These are phyloP conservation scores for Siniperca knerii DNA, from an alignment of 2,113 vertebrate species.

Conservation along the genomic window DNA sequence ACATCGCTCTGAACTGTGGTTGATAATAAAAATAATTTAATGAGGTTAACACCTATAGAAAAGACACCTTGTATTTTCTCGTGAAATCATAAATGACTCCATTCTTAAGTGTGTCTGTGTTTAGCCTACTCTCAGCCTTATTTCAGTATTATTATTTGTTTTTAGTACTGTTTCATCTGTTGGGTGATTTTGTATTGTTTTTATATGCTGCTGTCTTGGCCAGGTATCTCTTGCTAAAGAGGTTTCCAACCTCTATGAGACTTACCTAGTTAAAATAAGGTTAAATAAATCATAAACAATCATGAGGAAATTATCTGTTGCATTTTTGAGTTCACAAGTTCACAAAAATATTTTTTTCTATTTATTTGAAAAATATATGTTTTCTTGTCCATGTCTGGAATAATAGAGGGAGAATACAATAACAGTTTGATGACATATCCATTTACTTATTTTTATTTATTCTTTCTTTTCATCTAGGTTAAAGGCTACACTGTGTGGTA, in stretches of 20 bases:
- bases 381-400: constrained; percentile 1
- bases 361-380: neutral
- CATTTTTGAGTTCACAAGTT: neutral
- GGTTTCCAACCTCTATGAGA: neutral
- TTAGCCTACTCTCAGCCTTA: neutral
- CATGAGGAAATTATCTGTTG: no score
- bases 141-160: neutral
- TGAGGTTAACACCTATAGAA: neutral
- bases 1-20: no score
- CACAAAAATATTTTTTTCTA: neutral
- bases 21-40: neutral
- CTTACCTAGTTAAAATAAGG: neutral
- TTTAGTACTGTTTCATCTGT: neutral
- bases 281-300: neutral
- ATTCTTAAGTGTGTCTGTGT: neutral
- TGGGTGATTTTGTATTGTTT: neutral
- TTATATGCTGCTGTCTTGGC: neutral
- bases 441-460: neutral
- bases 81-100: neutral
- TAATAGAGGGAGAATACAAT: neutral
- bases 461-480: neutral
- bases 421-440: neutral
- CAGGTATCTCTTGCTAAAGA: neutral
- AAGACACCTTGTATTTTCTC: neutral
- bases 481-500: neutral